A percentile compares a stretch with the other conserved stretches of the same genome.
Evolutionary conservation across 2,113 vertebrate genomes (phyloP).

Genomic region (Hyla sarda): DNA sequence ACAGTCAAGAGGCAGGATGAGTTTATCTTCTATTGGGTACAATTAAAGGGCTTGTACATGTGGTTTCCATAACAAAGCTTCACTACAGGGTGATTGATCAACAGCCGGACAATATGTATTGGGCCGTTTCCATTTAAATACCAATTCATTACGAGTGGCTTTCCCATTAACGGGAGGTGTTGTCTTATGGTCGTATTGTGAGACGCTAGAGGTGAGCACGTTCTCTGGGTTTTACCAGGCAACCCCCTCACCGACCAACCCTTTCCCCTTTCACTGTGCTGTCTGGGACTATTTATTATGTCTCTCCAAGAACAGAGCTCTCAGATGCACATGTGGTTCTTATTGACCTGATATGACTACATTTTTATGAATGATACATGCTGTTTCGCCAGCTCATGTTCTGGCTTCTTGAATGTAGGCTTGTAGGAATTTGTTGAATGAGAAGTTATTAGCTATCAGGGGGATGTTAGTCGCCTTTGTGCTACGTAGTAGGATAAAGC

Average conservation of each 20-base stretch:
- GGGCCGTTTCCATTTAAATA: background rate
- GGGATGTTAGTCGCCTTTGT: background rate
- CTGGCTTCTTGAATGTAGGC: background rate
- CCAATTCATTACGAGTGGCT: slow-evolving; percentile 9
- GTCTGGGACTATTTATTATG: slow-evolving; percentile 51
- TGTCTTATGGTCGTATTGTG: background rate
- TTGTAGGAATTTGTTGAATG: slow-evolving; percentile 10
- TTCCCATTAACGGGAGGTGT: slow-evolving; percentile 14
- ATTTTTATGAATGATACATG: slow-evolving; percentile 50
- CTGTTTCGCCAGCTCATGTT: slow-evolving; percentile 5
- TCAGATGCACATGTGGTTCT: slow-evolving; percentile 43
- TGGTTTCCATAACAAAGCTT: slow-evolving; percentile 35
- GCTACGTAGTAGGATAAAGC: background rate
- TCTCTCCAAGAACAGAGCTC: slow-evolving; percentile 8
- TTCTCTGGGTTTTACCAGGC: background rate
- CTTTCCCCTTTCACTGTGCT: background rate
- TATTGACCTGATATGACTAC: slow-evolving; percentile 37
- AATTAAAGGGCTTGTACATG: slow-evolving; percentile 10
- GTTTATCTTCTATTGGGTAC: background rate
- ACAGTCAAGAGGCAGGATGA: slow-evolving; percentile 1
- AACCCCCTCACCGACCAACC: slow-evolving; percentile 28
- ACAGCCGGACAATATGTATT: slow-evolving; percentile 14
- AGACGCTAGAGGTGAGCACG: background rate
- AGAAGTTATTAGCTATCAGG: slow-evolving; percentile 8
- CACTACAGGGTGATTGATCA: slow-evolving; percentile 1